A percentile compares a stretch with the other conserved stretches of the same genome.
Conservation (phyloP, 2,797 vertebrate genomes). For the Semaprochilodus insignis region DNA sequence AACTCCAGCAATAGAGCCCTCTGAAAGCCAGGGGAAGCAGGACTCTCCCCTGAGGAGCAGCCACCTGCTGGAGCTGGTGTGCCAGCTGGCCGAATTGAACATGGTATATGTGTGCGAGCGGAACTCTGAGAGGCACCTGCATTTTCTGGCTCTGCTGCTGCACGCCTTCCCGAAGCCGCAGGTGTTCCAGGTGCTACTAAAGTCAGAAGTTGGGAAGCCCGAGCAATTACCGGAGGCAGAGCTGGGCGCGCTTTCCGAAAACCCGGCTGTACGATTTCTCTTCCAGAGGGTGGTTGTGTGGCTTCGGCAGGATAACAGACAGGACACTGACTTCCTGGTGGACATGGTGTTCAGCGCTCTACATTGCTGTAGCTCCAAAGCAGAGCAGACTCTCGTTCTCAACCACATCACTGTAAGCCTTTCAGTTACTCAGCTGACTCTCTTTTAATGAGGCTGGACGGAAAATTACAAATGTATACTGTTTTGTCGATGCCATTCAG, state of each 20-base stretch:
- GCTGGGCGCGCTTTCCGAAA: conserved; percentile 65
- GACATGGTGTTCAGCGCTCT: conserved; percentile 94
- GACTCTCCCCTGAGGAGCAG: conserved; percentile 72
- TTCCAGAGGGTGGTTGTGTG: conserved; percentile 85
- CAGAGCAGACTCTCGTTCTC: conserved; percentile 86
- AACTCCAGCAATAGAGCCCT: conserved; percentile 50
- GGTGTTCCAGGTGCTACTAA: conserved; percentile 86
- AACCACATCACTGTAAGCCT: conserved; percentile 79
- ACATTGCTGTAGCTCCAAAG: conserved; percentile 79
- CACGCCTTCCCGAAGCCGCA: conserved; percentile 84
- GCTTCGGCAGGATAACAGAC: conserved; percentile 83
- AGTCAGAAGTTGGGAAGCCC: conserved; percentile 62
- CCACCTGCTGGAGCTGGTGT: conserved; percentile 89
- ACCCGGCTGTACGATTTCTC: conserved; percentile 87
- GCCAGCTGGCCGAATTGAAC: conserved; percentile 87
- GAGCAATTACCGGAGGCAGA: conserved; percentile 46
- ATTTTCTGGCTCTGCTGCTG: conserved; percentile 90
- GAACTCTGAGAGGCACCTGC: conserved; percentile 89
- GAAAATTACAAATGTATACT: too few relatives aligned
- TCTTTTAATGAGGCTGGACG: not conserved
- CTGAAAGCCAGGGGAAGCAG: conserved; percentile 63
- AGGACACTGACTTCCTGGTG: conserved; percentile 84
- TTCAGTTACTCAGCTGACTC: not conserved
- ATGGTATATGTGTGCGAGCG: conserved; percentile 86
- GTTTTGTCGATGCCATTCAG: not conserved